phyloP scores from a whole-genome alignment of 2,113 vertebrate species.

The Neodon shergylaensis region DNA sequence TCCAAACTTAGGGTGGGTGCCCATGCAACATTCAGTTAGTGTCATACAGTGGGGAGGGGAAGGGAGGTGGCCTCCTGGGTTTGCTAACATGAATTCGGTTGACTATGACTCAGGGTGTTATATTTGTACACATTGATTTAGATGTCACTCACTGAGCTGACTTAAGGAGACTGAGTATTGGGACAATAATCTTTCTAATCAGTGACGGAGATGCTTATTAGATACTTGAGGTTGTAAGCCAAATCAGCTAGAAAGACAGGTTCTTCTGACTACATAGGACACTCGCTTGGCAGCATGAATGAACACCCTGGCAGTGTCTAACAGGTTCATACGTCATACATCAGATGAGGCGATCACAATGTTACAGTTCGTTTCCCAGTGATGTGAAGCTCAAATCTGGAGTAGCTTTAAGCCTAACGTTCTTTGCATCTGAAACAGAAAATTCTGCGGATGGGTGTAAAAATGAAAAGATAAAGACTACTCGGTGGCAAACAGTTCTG shows the following conservation, averaged over 20 bases:
- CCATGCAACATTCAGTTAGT: neutral
- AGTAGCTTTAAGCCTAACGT: neutral
- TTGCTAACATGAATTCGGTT: neutral
- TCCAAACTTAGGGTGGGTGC: neutral
- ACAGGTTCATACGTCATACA: neutral
- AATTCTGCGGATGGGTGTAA: neutral
- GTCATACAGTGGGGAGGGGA: accelerated
- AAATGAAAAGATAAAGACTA: neutral
- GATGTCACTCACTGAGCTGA: neutral
- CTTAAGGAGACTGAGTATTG: neutral
- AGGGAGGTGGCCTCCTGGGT: accelerated
- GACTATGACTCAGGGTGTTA: neutral
- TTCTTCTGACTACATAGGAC: neutral
- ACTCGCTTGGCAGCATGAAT: neutral
- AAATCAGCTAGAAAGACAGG: neutral
- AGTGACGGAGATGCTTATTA: neutral
- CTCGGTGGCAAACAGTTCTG: neutral
- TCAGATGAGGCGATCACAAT: neutral
- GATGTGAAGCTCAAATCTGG: neutral
- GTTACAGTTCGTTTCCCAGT: neutral
- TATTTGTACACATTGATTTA: neutral
- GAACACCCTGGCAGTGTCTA: neutral
- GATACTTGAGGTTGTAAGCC: neutral
- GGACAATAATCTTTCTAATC: neutral
- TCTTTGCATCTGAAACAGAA: slow-evolving; percentile 13